Evolutionary conservation across 2,888 invertebrate genomes (phyloP).

Genomic region (Abscondita cerata): DNA sequence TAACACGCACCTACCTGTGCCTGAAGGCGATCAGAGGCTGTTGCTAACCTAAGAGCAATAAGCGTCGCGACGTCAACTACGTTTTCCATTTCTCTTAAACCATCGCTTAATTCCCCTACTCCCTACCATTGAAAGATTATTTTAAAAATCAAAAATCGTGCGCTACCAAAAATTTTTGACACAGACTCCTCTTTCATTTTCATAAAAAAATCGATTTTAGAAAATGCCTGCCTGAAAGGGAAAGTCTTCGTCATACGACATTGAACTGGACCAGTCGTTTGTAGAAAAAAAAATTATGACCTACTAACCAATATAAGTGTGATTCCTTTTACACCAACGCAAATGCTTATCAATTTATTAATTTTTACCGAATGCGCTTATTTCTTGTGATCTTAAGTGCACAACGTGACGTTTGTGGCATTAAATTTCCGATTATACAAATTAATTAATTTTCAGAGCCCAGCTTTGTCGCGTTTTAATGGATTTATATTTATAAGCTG

Average conservation of each 20-base stretch:
- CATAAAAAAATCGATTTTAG: not conserved
- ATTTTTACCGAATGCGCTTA: conserved; percentile 14
- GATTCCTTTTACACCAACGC: conserved; percentile 37
- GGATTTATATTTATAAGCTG: not conserved
- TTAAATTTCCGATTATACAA: not conserved
- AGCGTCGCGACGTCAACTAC: conserved; percentile 55
- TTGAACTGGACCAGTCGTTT: conserved; percentile 30
- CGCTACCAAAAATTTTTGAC: not conserved
- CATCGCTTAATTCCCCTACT: conserved; percentile 35
- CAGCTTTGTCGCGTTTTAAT: not conserved
- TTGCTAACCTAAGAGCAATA: conserved; percentile 59
- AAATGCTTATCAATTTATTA: conserved; percentile 34
- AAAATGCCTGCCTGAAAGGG: conserved; percentile 24
- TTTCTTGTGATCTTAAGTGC: conserved; percentile 3
- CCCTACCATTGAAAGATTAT: conserved; percentile 27
- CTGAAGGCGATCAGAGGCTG: conserved; percentile 58
- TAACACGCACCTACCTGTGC: conserved; percentile 54
- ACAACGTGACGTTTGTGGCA: not conserved
- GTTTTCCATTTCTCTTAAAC: conserved; percentile 43
- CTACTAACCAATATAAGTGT: conserved; percentile 36
- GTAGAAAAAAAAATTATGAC: conserved; percentile 25
- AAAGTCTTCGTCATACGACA: conserved; percentile 34
- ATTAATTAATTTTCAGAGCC: not conserved
- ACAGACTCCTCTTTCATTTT: not conserved
- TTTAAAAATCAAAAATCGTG: not conserved